Percentiles rank a stretch among this genome's conserved stretches.
Evolutionary conservation across 2,797 vertebrate species (phyloP).

Genomic region (Siniperca obscura): DNA sequence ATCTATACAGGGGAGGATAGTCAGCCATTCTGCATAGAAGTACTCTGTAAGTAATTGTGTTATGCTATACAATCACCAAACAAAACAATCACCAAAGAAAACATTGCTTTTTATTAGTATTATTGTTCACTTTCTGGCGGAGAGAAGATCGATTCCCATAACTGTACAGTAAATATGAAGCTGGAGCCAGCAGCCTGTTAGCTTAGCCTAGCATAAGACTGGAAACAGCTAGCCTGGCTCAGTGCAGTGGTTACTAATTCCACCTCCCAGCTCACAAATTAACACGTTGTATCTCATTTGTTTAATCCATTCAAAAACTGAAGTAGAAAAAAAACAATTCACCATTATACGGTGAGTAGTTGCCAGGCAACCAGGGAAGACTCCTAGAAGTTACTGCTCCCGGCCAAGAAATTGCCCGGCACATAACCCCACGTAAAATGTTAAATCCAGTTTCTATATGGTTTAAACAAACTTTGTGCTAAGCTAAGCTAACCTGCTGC

Average conservation of each 20-base stretch:
- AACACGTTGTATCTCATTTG: background rate
- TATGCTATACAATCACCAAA: background rate
- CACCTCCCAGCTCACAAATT: background rate
- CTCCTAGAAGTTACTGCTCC: background rate
- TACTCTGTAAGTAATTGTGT: slow-evolving; percentile 78
- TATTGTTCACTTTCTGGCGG: background rate
- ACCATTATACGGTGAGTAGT: background rate
- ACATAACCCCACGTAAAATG: too few species aligned
- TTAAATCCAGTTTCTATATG: too few species aligned
- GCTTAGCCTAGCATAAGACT: background rate
- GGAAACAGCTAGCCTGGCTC: background rate
- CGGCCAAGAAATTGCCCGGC: background rate
- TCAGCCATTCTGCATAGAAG: background rate
- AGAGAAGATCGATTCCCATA: background rate
- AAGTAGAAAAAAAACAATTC: background rate
- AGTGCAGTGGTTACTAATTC: background rate
- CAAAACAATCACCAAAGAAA: background rate
- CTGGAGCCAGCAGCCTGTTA: background rate
- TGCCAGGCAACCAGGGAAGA: too few species aligned
- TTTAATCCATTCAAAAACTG: background rate
- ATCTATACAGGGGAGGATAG: slow-evolving; percentile 33
- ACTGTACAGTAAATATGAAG: background rate
- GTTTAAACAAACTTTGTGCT: background rate
- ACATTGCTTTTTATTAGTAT: background rate
- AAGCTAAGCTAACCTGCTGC: background rate